Percentiles rank a stretch among this genome's conserved stretches.
Evolutionary conservation across 2,113 vertebrate species (phyloP).

Genomic region (Larimichthys polyactis): DNA sequence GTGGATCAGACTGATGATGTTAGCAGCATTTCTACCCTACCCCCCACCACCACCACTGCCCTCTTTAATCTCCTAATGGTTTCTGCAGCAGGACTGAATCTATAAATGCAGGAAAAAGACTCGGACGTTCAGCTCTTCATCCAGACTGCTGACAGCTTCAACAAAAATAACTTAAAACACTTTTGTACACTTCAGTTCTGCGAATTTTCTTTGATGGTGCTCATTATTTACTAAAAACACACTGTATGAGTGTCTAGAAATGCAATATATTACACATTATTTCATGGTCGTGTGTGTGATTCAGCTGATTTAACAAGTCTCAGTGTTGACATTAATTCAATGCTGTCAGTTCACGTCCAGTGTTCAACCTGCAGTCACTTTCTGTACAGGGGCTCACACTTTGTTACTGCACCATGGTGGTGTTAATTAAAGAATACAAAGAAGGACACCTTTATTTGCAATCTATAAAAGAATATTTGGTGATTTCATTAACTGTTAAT

Average conservation of each 20-base stretch:
- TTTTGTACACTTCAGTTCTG: background rate
- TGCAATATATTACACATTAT: background rate
- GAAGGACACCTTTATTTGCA: background rate
- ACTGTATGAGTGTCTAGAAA: background rate
- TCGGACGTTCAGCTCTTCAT: slow-evolving; percentile 18
- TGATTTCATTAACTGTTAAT: background rate
- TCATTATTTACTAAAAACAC: background rate
- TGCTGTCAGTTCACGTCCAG: background rate
- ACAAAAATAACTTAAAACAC: slow-evolving; percentile 2
- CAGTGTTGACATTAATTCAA: background rate
- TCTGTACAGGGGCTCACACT: background rate
- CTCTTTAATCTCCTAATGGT: slow-evolving; percentile 74
- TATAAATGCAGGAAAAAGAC: slow-evolving; percentile 52
- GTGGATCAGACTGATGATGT: slow-evolving; percentile 54
- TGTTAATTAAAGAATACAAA: background rate
- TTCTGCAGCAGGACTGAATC: slow-evolving; percentile 58
- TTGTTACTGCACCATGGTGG: background rate
- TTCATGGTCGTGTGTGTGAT: background rate
- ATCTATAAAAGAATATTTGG: no score
- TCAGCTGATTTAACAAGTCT: background rate
- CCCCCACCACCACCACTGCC: background rate
- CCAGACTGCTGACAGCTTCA: slow-evolving; percentile 32
- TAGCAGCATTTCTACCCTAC: slow-evolving; percentile 25
- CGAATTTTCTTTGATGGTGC: background rate
- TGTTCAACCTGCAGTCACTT: background rate